A percentile compares a stretch with the other conserved stretches of the same genome.
phyloP scores from a whole-genome alignment of 35 echinoderm and acorn worm species.

The Lytechinus pictus region DNA sequence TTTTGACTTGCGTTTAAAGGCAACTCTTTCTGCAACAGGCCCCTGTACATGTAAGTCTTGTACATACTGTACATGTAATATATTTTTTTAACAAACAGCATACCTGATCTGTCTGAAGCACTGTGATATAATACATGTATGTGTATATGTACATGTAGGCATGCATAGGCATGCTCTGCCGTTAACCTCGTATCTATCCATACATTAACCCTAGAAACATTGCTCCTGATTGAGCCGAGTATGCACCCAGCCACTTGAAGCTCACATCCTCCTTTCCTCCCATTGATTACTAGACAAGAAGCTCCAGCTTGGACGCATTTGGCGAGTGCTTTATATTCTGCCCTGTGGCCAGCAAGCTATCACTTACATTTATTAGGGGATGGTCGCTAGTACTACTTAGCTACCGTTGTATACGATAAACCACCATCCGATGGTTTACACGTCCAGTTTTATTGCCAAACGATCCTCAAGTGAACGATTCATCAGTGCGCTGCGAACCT shows the following conservation, averaged over 20 bases:
- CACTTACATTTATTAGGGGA: not conserved
- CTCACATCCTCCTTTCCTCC: not conserved
- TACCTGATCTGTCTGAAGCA: no score
- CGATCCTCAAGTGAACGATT: not conserved
- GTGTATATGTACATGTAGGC: no score
- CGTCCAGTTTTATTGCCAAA: conserved; percentile 18
- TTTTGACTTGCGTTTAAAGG: no score
- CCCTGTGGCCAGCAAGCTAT: not conserved
- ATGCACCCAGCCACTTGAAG: not conserved
- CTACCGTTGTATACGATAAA: not conserved
- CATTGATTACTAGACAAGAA: not conserved
- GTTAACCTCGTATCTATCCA: not conserved
- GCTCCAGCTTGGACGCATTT: not conserved
- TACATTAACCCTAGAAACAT: not conserved
- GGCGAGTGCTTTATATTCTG: not conserved
- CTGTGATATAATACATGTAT: no score
- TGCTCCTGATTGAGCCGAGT: not conserved
- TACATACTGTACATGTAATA: no score
- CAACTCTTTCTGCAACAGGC: no score
- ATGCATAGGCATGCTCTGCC: not conserved
- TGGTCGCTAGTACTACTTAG: not conserved
- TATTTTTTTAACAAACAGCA: no score
- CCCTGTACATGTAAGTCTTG: no score
- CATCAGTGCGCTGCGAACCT: not conserved
- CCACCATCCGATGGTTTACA: not conserved